These are phyloP conservation scores for Lysandra coridon DNA, from an alignment of 2,888 invertebrate genomes.

Conservation along the genomic window DNA sequence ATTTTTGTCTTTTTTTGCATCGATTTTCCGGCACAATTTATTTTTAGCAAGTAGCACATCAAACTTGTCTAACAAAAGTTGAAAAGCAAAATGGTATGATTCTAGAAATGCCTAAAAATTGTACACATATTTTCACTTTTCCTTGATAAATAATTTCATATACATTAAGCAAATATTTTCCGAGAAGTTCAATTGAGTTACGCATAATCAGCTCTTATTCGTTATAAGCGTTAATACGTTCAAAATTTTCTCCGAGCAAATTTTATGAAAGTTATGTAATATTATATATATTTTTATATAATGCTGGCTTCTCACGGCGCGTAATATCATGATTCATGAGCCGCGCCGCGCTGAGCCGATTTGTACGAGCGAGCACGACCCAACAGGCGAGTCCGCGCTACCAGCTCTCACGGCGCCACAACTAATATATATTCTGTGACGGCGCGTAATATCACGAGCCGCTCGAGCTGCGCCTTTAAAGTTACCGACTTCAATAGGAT, in stretches of 20 bases:
- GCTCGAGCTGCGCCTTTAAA: too few species aligned
- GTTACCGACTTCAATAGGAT: too few species aligned
- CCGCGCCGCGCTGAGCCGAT: too few species aligned
- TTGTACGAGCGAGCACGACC: too few species aligned
- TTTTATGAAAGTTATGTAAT: background rate
- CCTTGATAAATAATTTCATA: background rate
- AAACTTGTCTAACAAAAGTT: background rate
- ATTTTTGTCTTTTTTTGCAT: too few species aligned
- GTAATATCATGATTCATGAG: too few species aligned
- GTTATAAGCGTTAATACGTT: background rate
- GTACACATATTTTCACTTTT: background rate
- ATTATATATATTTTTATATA: too few species aligned
- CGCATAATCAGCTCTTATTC: background rate
- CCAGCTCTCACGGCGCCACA: too few species aligned
- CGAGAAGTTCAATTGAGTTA: constrained; percentile 1
- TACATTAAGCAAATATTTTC: background rate
- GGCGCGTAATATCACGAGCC: too few species aligned
- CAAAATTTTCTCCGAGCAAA: background rate
- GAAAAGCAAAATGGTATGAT: background rate
- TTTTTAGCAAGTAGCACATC: background rate
- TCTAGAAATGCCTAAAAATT: background rate
- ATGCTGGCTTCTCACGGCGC: too few species aligned
- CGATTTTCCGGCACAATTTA: background rate
- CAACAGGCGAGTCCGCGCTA: too few species aligned
- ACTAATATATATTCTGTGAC: too few species aligned